Conservation (phyloP, 2,888 invertebrate genomes). For the Elaeidobius kamerunicus region DNA sequence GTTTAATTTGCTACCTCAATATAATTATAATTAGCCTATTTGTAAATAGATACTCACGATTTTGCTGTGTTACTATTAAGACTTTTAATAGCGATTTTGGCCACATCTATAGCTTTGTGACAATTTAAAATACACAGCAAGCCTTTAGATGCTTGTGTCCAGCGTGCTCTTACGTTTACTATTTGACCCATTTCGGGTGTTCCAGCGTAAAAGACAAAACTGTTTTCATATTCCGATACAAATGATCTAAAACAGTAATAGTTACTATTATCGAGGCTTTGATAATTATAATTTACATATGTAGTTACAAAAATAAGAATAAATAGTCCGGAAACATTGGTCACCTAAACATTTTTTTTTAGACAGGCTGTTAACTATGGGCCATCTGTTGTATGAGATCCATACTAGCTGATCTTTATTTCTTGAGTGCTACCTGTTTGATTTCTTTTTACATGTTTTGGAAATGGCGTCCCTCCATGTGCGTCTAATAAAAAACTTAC, state of each 20-base stretch:
- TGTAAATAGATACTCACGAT: constrained; percentile 30
- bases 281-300: too few species aligned
- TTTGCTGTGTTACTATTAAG: constrained; percentile 26
- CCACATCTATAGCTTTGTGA: constrained; percentile 38
- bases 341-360: too few species aligned
- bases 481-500: too few species aligned
- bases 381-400: background rate
- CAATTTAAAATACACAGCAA: constrained; percentile 40
- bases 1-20: background rate
- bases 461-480: too few species aligned
- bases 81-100: constrained; percentile 37
- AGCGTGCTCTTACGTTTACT: constrained; percentile 43
- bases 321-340: too few species aligned
- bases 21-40: too few species aligned
- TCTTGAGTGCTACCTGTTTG: background rate
- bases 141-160: constrained; percentile 41
- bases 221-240: too few species aligned
- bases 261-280: too few species aligned
- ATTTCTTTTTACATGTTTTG: too few species aligned
- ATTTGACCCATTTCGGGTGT: constrained; percentile 40
- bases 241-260: too few species aligned
- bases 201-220: constrained; percentile 42
- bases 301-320: too few species aligned
- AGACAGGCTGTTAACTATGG: background rate
- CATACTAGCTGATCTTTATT: background rate